A percentile compares a stretch with the other conserved stretches of the same genome.
Evolutionary conservation across 2,797 vertebrate species (phyloP).

Genomic region (Platalea minor): DNA sequence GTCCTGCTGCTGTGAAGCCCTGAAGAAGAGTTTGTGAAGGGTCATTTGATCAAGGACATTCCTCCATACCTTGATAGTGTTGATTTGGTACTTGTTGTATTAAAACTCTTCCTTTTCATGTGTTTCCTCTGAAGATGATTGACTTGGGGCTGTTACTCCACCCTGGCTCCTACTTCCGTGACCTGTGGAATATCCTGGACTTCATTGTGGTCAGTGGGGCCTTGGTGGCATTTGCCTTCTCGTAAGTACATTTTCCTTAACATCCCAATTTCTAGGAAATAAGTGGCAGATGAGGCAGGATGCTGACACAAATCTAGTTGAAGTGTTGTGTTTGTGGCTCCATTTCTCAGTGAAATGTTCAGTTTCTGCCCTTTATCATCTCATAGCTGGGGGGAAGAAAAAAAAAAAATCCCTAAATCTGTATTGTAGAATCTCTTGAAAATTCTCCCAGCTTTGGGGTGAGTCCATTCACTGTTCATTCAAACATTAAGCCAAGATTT

Average conservation of each 20-base stretch:
- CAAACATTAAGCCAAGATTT: background rate
- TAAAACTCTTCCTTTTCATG: background rate
- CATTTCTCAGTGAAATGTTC: background rate
- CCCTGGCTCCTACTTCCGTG: slow-evolving; percentile 93
- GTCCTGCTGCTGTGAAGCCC: background rate
- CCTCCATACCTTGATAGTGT: background rate
- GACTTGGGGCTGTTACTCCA: slow-evolving; percentile 92
- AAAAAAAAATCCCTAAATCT: background rate
- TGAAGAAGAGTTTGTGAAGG: background rate
- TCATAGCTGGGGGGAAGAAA: rapidly evolving
- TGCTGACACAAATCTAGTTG: background rate
- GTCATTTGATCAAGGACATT: background rate
- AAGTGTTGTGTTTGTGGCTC: background rate
- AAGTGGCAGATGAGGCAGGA: background rate
- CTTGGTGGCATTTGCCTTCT: slow-evolving; percentile 96
- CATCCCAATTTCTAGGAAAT: background rate
- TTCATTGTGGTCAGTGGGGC: slow-evolving; percentile 99
- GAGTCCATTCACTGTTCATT: background rate
- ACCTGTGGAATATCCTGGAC: slow-evolving; percentile 98
- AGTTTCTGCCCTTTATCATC: background rate
- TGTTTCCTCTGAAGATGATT: slow-evolving; percentile 84
- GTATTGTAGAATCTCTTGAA: background rate
- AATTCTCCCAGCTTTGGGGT: background rate
- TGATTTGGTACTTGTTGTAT: background rate
- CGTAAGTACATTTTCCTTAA: slow-evolving; percentile 84